Evolutionary conservation across 2,113 vertebrate genomes (phyloP).

Genomic region (Lamprotornis superbus): DNA sequence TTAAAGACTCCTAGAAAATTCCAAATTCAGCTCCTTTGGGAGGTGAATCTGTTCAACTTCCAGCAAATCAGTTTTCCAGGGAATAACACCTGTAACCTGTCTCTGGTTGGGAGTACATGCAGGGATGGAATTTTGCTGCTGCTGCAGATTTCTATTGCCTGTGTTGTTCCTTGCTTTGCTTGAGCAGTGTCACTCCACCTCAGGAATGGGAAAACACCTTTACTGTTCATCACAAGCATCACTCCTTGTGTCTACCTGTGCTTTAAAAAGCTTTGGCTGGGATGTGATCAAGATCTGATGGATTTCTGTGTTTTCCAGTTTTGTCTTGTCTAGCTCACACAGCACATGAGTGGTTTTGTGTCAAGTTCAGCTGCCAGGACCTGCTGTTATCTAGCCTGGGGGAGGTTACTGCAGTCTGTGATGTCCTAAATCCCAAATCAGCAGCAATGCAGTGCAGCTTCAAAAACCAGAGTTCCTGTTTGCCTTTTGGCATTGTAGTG

Average conservation of each 20-base stretch:
- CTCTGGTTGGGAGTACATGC: not conserved
- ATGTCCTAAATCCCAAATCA: not conserved
- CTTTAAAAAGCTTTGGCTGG: not conserved
- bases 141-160: not conserved
- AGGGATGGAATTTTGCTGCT: not conserved
- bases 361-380: not conserved
- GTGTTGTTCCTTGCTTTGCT: not conserved
- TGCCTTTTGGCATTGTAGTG: not conserved
- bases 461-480: not conserved
- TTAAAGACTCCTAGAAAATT: not conserved
- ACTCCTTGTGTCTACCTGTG: accelerated
- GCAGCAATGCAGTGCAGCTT: not conserved
- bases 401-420: not conserved
- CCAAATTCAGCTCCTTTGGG: not conserved
- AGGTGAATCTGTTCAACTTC: not conserved
- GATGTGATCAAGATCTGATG: not conserved
- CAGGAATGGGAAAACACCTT: not conserved
- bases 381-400: not conserved
- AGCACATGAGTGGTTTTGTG: not conserved
- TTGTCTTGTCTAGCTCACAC: not conserved
- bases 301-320: not conserved
- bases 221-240: not conserved
- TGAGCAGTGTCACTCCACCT: not conserved
- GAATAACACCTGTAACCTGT: not conserved
- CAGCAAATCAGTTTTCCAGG: not conserved